Base-by-base conservation (phyloP, 1,140 invertebrate species). In the Eurytemora carolleeae region DNA sequence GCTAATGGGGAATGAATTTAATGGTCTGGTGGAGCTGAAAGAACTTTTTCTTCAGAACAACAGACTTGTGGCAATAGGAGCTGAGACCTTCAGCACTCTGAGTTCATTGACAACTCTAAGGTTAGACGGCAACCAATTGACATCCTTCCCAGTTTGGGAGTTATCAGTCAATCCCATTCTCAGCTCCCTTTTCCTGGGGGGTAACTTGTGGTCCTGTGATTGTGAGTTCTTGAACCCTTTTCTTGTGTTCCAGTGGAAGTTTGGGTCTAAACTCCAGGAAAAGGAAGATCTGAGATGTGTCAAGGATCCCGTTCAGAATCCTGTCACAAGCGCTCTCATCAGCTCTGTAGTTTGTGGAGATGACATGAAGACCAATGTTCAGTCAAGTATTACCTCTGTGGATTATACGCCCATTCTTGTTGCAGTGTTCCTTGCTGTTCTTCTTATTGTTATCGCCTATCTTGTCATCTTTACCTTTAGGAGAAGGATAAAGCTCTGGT, bases 1-100 rank as follows among this genome's bases (percentile, higher is more conserved):
- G 64, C 71, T 92, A 59, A 74, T 82, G 59, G 87, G 86, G 44
- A 86, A 82, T 69, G 87, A 90, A 73, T 80, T 92, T 69, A 81
- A 82, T 63, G 81, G 82, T 59, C 71, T 90, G 65, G 83, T 17
- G 22, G 16, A 16, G 17, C 75, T 91, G 65, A 76, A 81, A 1
- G 86, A 90, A 68, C 74, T 91, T 16, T 88, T 90, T 74, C 73
- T 93, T 63, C 86, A 90, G 71, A 80, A 84, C 68, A 92, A 92
- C 75, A 76, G 80, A 67, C 84, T 92, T 67, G 78, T 82, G 59
- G 82, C 78, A 67, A 85, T 92, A 61, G 82, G 83, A 69, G 87
- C 88, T 70, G 77, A 81, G 64, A 89, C 86, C 18, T 91, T 92
- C 70, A 75, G 80, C 23, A 79, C 81, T 68, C 73, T 92, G 69